phyloP scores from a whole-genome alignment of 2,888 invertebrate species.

The Danaus chrysippus region DNA sequence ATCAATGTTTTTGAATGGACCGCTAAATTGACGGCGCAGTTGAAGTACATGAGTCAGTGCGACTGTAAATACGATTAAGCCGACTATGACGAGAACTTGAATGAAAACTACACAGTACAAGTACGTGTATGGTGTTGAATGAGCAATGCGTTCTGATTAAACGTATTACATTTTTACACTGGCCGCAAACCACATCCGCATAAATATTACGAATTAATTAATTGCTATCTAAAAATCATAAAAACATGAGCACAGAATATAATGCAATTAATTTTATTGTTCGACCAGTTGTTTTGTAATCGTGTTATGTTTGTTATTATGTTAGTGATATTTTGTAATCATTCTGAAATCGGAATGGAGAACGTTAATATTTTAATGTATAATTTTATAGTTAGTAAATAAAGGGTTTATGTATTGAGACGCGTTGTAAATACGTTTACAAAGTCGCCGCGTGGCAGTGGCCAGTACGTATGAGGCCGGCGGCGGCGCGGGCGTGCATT shows the following conservation, averaged over 20 bases:
- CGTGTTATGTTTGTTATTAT: too few species aligned
- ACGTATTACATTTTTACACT: conserved; percentile 7
- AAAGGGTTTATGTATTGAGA: too few species aligned
- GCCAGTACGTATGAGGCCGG: neutral
- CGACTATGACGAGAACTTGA: conserved; percentile 9
- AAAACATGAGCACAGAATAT: neutral
- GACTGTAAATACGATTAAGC: too few species aligned
- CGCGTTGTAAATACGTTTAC: neutral
- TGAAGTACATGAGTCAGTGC: too few species aligned
- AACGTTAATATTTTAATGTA: too few species aligned
- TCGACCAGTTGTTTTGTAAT: too few species aligned
- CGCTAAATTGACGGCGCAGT: too few species aligned
- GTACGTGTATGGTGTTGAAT: neutral
- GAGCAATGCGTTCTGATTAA: conserved; percentile 12
- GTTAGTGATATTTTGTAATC: too few species aligned
- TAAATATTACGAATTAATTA: neutral
- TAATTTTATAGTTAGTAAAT: too few species aligned
- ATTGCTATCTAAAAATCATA: neutral
- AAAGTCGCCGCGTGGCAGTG: neutral
- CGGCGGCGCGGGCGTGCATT: conserved; percentile 40
- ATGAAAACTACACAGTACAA: conserved; percentile 16
- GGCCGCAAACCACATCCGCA: conserved; percentile 5
- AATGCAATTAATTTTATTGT: neutral
- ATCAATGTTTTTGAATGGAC: too few species aligned
- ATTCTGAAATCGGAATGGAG: too few species aligned